phyloP scores from a whole-genome alignment of 2,888 invertebrate species.

The Ernsta delagoae region DNA sequence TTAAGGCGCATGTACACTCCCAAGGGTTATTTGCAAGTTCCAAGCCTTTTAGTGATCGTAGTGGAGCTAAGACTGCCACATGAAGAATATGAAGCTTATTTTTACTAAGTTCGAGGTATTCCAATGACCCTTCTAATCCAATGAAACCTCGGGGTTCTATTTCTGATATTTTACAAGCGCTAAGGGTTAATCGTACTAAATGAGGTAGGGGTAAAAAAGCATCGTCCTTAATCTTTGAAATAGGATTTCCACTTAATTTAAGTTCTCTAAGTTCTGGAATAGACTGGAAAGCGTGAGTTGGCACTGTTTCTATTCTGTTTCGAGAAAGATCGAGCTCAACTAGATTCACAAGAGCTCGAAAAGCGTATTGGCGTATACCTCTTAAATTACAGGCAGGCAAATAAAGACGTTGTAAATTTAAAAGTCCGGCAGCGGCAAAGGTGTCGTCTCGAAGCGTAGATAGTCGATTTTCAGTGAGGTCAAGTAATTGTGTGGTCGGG shows the following conservation, averaged over 20 bases:
- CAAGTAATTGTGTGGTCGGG: constrained; percentile 91
- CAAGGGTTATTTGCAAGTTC: constrained; percentile 92
- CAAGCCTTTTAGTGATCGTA: constrained; percentile 89
- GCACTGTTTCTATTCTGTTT: constrained; percentile 88
- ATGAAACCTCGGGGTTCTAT: constrained; percentile 89
- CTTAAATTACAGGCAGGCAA: constrained; percentile 89
- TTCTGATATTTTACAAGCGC: constrained; percentile 88
- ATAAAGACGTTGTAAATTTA: constrained; percentile 92
- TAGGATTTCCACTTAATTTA: constrained; percentile 90
- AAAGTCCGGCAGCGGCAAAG: constrained; percentile 89
- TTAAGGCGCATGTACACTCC: constrained; percentile 91
- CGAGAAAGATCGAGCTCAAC: constrained; percentile 92
- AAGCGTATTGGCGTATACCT: constrained; percentile 89
- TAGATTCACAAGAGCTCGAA: constrained; percentile 91
- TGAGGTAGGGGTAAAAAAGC: constrained; percentile 88
- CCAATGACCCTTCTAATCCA: constrained; percentile 89
- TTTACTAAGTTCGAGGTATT: constrained; percentile 91
- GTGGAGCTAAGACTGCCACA: constrained; percentile 87
- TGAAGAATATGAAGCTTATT: constrained; percentile 89
- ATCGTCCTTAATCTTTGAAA: constrained; percentile 88
- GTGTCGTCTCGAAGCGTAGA: constrained; percentile 88
- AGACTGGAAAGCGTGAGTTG: constrained; percentile 89
- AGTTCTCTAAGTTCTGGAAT: constrained; percentile 91
- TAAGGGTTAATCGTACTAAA: constrained; percentile 89
- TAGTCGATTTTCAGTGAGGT: constrained; percentile 90